phyloP scores from a whole-genome alignment of 2,888 invertebrate genomes.

The Morpho achilles region DNA sequence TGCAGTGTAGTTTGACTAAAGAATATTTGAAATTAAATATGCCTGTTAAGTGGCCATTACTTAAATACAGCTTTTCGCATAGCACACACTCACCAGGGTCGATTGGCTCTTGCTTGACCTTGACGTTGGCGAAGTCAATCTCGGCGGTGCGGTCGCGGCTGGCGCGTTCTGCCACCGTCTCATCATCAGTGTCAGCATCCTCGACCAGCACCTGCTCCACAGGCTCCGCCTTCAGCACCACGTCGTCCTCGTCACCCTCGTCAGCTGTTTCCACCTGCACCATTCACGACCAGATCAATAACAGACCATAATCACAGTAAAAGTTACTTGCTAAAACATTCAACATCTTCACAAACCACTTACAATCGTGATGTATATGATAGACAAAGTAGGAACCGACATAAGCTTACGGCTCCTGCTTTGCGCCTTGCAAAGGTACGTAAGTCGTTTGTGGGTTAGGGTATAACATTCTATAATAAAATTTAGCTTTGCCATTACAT shows the following conservation, averaged over 20 bases:
- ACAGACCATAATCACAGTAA: neutral
- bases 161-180: conserved; percentile 50
- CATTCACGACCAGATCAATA: neutral
- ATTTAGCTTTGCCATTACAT: too few species aligned
- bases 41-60: too few species aligned
- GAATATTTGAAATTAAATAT: too few species aligned
- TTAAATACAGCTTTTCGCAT: neutral
- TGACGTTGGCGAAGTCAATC: conserved; percentile 66
- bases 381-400: too few species aligned
- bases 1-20: too few species aligned
- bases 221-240: conserved; percentile 83
- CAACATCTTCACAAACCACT: too few species aligned
- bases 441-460: too few species aligned
- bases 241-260: conserved; percentile 82
- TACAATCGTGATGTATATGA: too few species aligned
- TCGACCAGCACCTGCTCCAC: conserved; percentile 83
- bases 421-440: too few species aligned
- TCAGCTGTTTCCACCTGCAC: conserved; percentile 35
- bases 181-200: conserved; percentile 81
- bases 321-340: too few species aligned
- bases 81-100: conserved; percentile 73
- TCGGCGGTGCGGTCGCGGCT: conserved; percentile 47
- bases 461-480: too few species aligned
- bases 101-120: conserved; percentile 85
- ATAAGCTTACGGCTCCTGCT: too few species aligned